Conservation (phyloP, 2,113 vertebrate genomes). For the Corythaeola cristata region DNA sequence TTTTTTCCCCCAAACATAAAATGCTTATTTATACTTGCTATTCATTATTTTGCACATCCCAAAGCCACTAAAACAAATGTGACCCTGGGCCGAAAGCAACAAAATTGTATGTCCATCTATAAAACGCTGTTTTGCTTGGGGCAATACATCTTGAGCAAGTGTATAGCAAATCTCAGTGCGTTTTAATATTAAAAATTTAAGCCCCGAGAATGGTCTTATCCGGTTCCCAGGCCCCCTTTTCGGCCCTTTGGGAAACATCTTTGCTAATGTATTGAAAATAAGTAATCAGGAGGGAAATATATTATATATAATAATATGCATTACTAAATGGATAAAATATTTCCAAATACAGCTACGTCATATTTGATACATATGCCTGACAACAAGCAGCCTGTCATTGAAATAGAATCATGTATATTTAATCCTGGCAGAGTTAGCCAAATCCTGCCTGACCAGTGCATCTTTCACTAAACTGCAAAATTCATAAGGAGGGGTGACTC, state of each 20-base stretch:
- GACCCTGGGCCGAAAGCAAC: constrained; percentile 13
- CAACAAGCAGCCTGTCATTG: constrained; percentile 37
- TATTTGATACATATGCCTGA: constrained; percentile 34
- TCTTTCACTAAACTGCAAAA: constrained; percentile 66
- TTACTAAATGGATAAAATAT: constrained; percentile 56
- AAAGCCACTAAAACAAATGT: constrained; percentile 14
- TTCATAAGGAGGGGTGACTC: constrained; percentile 51
- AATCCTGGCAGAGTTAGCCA: constrained; percentile 50
- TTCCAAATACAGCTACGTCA: constrained; percentile 19
- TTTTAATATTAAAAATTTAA: constrained; percentile 88
- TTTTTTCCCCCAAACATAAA: background rate
- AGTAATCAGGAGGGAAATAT: constrained; percentile 16
- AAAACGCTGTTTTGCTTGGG: constrained; percentile 83
- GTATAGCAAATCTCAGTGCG: constrained; percentile 81
- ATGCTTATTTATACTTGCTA: background rate
- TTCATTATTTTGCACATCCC: constrained; percentile 2
- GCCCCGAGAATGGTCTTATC: constrained; percentile 71
- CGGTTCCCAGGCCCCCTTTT: constrained; percentile 54
- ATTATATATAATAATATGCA: constrained; percentile 34
- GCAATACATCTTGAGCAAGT: constrained; percentile 82
- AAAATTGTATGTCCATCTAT: constrained; percentile 71
- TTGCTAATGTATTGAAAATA: constrained; percentile 51
- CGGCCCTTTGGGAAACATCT: constrained; percentile 35
- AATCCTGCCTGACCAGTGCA: constrained; percentile 55
- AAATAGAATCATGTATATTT: constrained; percentile 58